phyloP scores from a whole-genome alignment of 2,888 invertebrate species.

The Cryptophagus acutangulus region DNA sequence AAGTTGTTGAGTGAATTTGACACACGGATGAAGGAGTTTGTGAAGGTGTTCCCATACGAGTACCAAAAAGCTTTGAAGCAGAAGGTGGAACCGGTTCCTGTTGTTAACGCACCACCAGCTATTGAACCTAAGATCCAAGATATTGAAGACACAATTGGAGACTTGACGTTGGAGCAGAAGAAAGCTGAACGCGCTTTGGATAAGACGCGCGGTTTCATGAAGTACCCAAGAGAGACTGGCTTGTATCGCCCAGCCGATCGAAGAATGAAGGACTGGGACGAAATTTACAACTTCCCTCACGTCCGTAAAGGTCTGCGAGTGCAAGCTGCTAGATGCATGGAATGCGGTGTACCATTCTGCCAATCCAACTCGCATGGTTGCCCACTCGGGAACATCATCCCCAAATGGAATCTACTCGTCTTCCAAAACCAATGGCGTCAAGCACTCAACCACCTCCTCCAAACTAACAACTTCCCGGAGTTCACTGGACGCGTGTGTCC shows the following conservation, averaged over 20 bases:
- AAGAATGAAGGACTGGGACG: slow-evolving; percentile 92
- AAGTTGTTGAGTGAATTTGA: slow-evolving; percentile 74
- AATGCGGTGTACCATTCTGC: slow-evolving; percentile 98
- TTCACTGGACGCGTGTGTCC: slow-evolving; percentile 72
- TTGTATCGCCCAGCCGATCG: slow-evolving; percentile 82
- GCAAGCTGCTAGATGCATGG: slow-evolving; percentile 97
- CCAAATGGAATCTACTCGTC: slow-evolving; percentile 98
- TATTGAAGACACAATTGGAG: slow-evolving; percentile 84
- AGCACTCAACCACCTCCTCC: slow-evolving; percentile 85
- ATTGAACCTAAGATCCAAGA: slow-evolving; percentile 54
- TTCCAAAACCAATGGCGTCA: slow-evolving; percentile 92
- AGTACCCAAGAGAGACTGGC: slow-evolving; percentile 84
- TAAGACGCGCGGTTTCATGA: slow-evolving; percentile 89
- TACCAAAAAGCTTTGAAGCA: slow-evolving; percentile 85
- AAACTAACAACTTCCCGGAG: slow-evolving; percentile 98
- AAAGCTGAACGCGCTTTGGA: slow-evolving; percentile 77
- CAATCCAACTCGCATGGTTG: slow-evolving; percentile 89
- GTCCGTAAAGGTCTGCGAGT: slow-evolving; percentile 84
- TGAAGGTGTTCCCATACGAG: slow-evolving; percentile 95
- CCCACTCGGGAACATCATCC: slow-evolving; percentile 96
- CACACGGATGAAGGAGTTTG: slow-evolving; percentile 70
- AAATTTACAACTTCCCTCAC: slow-evolving; percentile 84
- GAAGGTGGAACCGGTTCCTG: slow-evolving; percentile 44
- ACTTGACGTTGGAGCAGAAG: slow-evolving; percentile 71
- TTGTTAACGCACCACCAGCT: slow-evolving; percentile 28